Evolutionary conservation across 2,797 vertebrate genomes (phyloP), one percentile per base, ranked within the genome.

Genomic region (Galaxias olidus): DNA sequence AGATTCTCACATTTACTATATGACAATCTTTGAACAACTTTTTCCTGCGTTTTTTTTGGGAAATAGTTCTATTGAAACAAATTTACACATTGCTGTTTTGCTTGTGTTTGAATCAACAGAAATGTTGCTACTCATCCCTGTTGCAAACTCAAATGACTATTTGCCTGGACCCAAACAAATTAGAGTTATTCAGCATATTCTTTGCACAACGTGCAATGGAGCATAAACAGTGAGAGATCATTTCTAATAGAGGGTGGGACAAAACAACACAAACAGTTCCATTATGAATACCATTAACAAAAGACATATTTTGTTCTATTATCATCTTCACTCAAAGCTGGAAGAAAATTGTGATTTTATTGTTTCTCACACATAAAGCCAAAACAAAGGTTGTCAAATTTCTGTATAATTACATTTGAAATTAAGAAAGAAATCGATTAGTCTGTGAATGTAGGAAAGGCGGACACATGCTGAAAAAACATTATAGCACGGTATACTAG

Each of bases 371-470:
- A 30, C 30, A 30, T 30, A 30, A 20, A 64, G 46, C 64, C 10
- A 12, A 20, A 71, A 76, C 72, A 77, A 74, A 57, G 61, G 61
- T 44, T 10, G 54, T 57, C 64, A 61, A 74, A 68, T 77, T 79
- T 76, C 48, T 59, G 4, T 49, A 59, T 72, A 75, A 75, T 85
- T 81, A 72, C 60, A 69, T 81, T 76, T 76, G 69, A 82, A 85
- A 86, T 85, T 73, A 72, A 53, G 59, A 65, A 49, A 74, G 19
- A 59, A 79, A 76, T 66, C 19, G 30, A 30, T 83, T 56, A 61
- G 71, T 77, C 43, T 59, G 51, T 51, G 55, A 66, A 56, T 49
- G 56, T 53, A 74, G 50, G 62, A n/a, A 45, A 59, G 68, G 65
- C 51, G 69, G 55, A 69, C 0, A n/a, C 71, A 46, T 69, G 73